These are phyloP conservation scores for Parnassius orleans DNA, from an alignment of 2,888 invertebrate species.

Conservation along the genomic window DNA sequence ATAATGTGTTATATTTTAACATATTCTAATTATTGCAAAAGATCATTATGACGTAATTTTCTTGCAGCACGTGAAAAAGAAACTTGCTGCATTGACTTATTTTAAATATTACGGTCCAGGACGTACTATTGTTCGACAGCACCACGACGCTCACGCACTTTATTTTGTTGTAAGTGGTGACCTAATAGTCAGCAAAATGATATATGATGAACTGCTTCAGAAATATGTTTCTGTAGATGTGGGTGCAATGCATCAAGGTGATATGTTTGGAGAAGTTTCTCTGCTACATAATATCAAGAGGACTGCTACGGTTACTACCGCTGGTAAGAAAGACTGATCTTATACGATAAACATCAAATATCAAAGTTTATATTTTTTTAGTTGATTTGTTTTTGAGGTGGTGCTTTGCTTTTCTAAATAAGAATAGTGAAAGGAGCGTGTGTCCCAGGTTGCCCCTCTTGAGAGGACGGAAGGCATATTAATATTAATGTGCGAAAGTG, in stretches of 20 bases:
- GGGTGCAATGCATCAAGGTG: constrained; percentile 78
- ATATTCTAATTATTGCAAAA: too few relatives aligned
- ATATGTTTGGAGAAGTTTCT: constrained; percentile 85
- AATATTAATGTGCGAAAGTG: too few relatives aligned
- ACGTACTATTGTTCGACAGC: constrained; percentile 82
- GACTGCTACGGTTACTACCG: constrained; percentile 81
- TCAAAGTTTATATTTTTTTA: too few relatives aligned
- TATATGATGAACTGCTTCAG: constrained; percentile 74
- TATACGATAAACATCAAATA: too few relatives aligned
- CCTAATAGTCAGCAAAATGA: constrained; percentile 68
- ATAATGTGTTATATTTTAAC: too few relatives aligned
- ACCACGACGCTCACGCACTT: constrained; percentile 80
- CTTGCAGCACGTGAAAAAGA: constrained; percentile 78
- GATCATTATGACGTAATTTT: too few relatives aligned
- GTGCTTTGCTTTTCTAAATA: too few relatives aligned
- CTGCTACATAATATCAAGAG: constrained; percentile 82
- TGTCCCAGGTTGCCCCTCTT: too few relatives aligned
- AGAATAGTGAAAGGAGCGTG: too few relatives aligned
- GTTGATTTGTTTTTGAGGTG: too few relatives aligned
- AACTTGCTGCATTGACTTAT: constrained; percentile 81
- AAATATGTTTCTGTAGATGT: constrained; percentile 68
- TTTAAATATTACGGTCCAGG: constrained; percentile 82
- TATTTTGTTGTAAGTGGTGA: constrained; percentile 84
- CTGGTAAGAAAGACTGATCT: constrained; percentile 48
- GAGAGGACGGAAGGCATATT: too few relatives aligned